Percentiles rank a stretch among this genome's conserved stretches.
Conservation (phyloP, 2,113 vertebrate genomes). For the Puntigrus tetrazona region DNA sequence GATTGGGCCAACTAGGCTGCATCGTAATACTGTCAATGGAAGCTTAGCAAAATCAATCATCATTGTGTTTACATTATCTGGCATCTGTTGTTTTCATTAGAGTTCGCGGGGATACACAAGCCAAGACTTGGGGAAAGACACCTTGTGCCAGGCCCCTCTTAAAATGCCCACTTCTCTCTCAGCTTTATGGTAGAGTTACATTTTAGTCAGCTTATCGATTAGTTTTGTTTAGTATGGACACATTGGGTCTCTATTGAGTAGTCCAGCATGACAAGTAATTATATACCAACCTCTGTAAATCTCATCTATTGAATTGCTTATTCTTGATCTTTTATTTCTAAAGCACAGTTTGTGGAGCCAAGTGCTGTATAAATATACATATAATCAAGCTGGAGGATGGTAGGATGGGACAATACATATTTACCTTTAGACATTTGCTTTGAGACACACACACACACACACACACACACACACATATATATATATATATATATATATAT, state of each 20-base stretch:
- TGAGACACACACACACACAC: no score
- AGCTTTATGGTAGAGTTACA: not conserved
- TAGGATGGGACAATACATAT: no score
- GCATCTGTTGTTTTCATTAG: conserved; percentile 69
- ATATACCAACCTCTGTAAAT: no score
- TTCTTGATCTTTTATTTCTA: no score
- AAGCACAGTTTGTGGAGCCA: no score
- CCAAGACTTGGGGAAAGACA: not conserved
- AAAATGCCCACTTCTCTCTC: not conserved
- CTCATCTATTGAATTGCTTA: no score
- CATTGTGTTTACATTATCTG: conserved; percentile 68
- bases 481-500: no score
- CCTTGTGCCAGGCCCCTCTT: not conserved
- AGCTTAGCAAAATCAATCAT: conserved; percentile 62
- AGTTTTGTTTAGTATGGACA: not conserved
- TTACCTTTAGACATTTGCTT: no score
- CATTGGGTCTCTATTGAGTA: not conserved
- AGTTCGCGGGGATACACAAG: conserved; percentile 54
- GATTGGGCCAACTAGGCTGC: conserved; percentile 63
- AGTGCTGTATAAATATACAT: not conserved
- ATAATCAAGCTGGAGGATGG: not conserved
- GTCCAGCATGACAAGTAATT: not conserved
- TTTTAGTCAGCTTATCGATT: not conserved
- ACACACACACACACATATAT: no score
- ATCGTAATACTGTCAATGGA: conserved; percentile 62